Evolutionary conservation across 2,888 invertebrate genomes (phyloP), one percentile per base, ranked within the genome.

Genomic region (Stenodema calcarata): DNA sequence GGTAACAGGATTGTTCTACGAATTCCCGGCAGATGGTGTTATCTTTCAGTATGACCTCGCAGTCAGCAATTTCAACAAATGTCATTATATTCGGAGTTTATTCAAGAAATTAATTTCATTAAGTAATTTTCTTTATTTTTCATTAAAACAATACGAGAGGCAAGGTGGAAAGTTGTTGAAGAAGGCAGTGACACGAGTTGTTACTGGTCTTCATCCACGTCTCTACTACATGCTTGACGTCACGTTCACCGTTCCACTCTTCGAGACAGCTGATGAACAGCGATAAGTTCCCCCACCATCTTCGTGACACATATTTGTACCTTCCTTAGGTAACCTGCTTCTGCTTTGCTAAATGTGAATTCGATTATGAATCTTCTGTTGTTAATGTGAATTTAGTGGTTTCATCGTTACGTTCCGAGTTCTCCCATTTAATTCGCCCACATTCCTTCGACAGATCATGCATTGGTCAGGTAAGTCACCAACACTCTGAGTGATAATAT

Each of bases 381-480:
- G 35, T 73, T 12, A 73, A 62, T 27, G 62, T 27, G 62, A 62
- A 62, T 62, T 62, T 62, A 23, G 62, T 62, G 23, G 27, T 23
- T 62, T 62, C 62, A 62, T 62, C 62, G 23, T 62, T 23, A 62
- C 62, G 18, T 62, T 62, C 14, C 9, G 23, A 62, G 23, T 62
- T 62, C 12, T 23, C 11, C 62, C 62, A 23, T 62, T 23, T 6
- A 23, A 27, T 62, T 62, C 62, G 44, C n/a, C 7, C 44, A 78
- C 47, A 78, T 78, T 80, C 41, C 82, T 27, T 78, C 44, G 18
- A n/a, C 1, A 18, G 16, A 76, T 7, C 42, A 82, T 82, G 82
- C 82, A 82, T 69, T 82, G 82, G 82, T 62, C 82, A 30, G 82
- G 82, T 82, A 23, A 69, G 82, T 18, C 1, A n/a, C 6, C 6